Evolutionary conservation across 2,797 vertebrate genomes (phyloP).

Genomic region (Chiloscyllium punctatum): DNA sequence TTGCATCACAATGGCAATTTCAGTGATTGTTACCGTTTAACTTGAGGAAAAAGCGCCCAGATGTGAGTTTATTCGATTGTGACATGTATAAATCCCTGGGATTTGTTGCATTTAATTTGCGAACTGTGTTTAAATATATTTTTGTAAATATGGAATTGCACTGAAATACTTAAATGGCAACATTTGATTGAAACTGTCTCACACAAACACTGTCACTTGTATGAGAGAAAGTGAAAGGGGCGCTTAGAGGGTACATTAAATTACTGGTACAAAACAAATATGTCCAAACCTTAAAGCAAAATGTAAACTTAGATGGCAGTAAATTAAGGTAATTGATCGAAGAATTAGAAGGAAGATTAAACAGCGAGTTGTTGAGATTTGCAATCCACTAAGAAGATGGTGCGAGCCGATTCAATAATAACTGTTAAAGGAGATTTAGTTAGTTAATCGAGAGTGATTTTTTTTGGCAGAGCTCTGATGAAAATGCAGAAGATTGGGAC

Average conservation of each 20-base stretch:
- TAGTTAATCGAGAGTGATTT: no score
- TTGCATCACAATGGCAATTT: neutral
- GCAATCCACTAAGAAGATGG: neutral
- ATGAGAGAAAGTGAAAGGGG: neutral
- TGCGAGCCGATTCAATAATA: neutral
- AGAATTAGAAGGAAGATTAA: neutral
- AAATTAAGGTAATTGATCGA: neutral
- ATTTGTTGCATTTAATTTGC: neutral
- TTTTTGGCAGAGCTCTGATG: neutral
- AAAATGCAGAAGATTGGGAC: neutral
- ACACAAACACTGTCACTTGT: neutral
- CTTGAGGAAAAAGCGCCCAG: neutral
- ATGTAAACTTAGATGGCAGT: neutral
- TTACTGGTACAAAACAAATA: neutral
- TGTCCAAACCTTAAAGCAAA: neutral
- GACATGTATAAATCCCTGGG: neutral
- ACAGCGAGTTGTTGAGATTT: neutral
- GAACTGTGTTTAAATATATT: neutral
- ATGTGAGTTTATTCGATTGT: neutral
- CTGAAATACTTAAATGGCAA: neutral
- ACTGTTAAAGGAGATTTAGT: neutral
- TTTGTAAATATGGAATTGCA: neutral
- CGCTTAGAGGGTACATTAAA: neutral
- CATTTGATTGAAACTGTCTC: neutral
- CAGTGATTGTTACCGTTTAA: neutral